Base-by-base conservation (phyloP, 2,797 vertebrate species). In the Danio tinwini region DNA sequence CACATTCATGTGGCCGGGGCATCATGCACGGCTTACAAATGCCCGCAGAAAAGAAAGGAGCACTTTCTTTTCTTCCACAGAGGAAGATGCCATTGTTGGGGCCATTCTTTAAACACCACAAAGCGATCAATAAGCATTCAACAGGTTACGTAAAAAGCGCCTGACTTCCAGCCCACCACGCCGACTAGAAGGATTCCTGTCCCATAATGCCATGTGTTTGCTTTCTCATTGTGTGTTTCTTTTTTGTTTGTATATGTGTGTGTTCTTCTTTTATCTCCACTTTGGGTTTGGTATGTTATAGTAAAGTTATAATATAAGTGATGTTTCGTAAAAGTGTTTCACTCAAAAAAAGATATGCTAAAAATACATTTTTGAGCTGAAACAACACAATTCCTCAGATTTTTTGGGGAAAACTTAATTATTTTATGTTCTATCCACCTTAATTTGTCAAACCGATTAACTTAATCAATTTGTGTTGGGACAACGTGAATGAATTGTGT, bases 41-140 rank as follows among this genome's bases (percentile, higher is more conserved):
- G 74, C 69, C 55, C 6, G 10, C 53, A 81, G 78, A 29, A 80
- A 73, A 83, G 78, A 83, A 83, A 83, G 55, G 53, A 71, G 68
- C 67, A 80, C 73, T 76, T 81, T 80, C 78, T 78, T 80, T 71
- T 71, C 39, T 65, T 73, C 78, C 62, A 74, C 81, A 82, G 65
- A 79, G 72, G 71, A 83, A 72, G 78, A 72, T 70, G 62, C 52
- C 82, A 80, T 83, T 83, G 82, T 81, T 39, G 17, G 52, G 39
- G 65, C 82, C 72, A 77, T 83, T 83, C 82, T 83, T 83, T 76
- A 72, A 58, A 44, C 65, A 16, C 70, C 42, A 81, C 82, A 83
- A 81, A 80, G 82, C 67, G 70, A 81, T 81, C 82, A 83, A 83
- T 83, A 81, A 83, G 74, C 82, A 71, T 76, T 83, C 82, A 83